A percentile compares a stretch with the other conserved stretches of the same genome.
These are phyloP conservation scores for Corythaixoides concolor DNA, from an alignment of 2,113 vertebrate genomes.

Conservation along the genomic window DNA sequence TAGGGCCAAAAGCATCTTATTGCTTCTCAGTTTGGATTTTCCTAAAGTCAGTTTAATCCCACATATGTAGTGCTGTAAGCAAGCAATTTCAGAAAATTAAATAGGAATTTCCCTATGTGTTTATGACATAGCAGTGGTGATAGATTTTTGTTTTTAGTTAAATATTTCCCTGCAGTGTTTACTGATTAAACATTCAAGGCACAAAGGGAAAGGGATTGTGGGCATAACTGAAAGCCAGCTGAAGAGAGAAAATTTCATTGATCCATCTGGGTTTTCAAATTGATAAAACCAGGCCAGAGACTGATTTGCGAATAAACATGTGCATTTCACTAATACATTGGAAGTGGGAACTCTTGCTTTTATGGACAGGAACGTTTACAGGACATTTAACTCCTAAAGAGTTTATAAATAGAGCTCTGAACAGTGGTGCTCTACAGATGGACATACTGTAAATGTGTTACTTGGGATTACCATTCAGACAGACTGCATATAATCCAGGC, in stretches of 20 bases:
- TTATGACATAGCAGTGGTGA: background rate
- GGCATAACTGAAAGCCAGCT: constrained; percentile 39
- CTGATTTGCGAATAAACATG: background rate
- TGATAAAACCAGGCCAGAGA: background rate
- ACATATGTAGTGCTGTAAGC: constrained; percentile 31
- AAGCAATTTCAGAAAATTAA: constrained; percentile 60
- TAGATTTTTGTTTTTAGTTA: constrained; percentile 50
- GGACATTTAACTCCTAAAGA: background rate
- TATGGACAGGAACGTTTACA: background rate
- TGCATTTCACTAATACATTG: background rate
- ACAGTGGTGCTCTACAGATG: background rate
- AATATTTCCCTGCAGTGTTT: constrained; percentile 54
- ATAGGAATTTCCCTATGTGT: constrained; percentile 55
- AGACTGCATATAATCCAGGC: background rate
- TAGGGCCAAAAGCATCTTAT: background rate
- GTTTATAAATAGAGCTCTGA: background rate
- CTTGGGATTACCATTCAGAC: background rate
- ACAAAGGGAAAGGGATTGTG: constrained; percentile 20
- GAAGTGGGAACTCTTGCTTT: background rate
- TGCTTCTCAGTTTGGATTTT: background rate
- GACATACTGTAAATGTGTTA: background rate
- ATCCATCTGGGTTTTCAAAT: constrained; percentile 11
- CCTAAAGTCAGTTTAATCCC: constrained; percentile 31
- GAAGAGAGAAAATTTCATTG: background rate
- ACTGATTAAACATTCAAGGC: constrained; percentile 7